Conservation (phyloP, 2,113 vertebrate species). For the Crotophaga sulcirostris region DNA sequence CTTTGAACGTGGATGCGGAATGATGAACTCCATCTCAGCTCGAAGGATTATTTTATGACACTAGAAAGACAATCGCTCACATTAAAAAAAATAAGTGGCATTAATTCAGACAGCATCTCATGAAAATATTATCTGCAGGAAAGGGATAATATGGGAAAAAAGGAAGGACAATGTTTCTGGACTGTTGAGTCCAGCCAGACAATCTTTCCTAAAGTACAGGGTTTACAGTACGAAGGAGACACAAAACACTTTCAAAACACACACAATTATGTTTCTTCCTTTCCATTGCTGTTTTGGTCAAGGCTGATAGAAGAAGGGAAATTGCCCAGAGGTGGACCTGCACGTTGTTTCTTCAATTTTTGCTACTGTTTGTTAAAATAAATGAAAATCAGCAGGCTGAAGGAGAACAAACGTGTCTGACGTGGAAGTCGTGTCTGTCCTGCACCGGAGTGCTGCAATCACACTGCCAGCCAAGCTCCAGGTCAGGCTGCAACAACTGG, state of each 20-base stretch:
- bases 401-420: not conserved
- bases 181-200: not conserved
- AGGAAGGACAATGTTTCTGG: not conserved
- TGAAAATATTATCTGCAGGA: not conserved
- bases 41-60: not conserved
- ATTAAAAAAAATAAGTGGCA: not conserved
- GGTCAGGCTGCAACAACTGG: slow-evolving; percentile 9
- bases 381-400: not conserved
- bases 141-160: not conserved
- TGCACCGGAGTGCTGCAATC: not conserved
- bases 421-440: not conserved
- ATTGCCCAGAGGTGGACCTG: not conserved
- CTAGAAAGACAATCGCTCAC: not conserved
- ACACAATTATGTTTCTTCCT: not conserved
- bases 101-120: not conserved
- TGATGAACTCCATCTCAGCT: not conserved
- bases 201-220: slow-evolving; percentile 2
- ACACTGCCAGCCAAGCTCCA: not conserved
- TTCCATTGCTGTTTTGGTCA: not conserved
- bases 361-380: not conserved
- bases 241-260: not conserved
- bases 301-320: not conserved
- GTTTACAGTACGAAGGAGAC: not conserved
- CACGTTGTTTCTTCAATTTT: not conserved
- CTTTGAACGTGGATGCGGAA: not conserved